These are phyloP conservation scores for Iguana delicatissima DNA, from an alignment of 2,797 vertebrate genomes.

Conservation along the genomic window DNA sequence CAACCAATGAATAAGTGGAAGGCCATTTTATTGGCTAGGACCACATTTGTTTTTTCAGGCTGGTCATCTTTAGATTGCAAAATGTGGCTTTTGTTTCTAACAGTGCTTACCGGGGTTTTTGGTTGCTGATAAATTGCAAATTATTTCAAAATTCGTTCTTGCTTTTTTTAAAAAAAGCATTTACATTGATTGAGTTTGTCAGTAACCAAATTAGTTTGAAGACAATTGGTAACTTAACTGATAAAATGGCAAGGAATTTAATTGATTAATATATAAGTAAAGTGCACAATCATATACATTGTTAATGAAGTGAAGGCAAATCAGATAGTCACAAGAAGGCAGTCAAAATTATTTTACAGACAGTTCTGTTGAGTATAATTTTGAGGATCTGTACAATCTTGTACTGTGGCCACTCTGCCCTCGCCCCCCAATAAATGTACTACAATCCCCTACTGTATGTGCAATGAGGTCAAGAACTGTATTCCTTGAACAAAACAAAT, in stretches of 20 bases:
- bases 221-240: neutral
- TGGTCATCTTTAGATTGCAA: neutral
- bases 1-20: neutral
- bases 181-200: constrained; percentile 8
- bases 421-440: neutral
- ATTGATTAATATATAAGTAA: neutral
- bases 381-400: neutral
- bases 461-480: too few relatives aligned
- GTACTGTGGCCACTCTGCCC: neutral
- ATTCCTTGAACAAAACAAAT: too few relatives aligned
- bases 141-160: neutral
- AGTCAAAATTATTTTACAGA: neutral
- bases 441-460: neutral
- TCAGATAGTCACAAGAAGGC: neutral
- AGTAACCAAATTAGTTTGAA: neutral
- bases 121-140: neutral
- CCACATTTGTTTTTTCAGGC: neutral
- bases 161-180: neutral
- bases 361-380: neutral
- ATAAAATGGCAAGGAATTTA: neutral
- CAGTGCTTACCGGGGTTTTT: neutral
- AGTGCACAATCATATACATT: neutral
- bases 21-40: neutral
- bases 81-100: constrained; percentile 11
- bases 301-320: neutral